phyloP scores from a whole-genome alignment of 2,797 vertebrate genomes.

The Halcyon smyrnensis region DNA sequence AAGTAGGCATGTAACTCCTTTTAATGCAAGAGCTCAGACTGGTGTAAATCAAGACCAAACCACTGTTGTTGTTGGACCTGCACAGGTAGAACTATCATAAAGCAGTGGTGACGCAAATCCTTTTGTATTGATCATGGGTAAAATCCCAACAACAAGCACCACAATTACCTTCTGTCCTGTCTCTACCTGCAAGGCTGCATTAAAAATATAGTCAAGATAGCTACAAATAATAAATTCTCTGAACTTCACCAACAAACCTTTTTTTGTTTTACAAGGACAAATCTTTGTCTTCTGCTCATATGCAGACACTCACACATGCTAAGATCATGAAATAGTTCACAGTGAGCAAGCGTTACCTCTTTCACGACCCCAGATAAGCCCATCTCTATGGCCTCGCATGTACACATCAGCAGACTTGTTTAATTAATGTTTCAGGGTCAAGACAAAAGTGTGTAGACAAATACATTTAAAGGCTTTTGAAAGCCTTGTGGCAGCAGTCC shows the following conservation, averaged over 20 bases:
- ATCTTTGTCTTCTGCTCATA: neutral
- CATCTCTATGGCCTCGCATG: neutral
- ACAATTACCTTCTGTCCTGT: neutral
- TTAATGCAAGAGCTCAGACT: neutral
- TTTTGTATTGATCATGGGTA: neutral
- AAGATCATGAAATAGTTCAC: neutral
- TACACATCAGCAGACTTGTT: conserved; percentile 14
- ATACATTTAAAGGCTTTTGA: conserved; percentile 16
- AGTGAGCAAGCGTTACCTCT: neutral
- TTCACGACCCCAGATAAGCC: neutral
- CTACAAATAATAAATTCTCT: neutral
- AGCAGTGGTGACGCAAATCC: neutral
- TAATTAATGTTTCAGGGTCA: conserved; percentile 32
- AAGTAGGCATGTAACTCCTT: neutral
- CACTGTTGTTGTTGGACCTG: neutral
- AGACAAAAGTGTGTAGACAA: conserved; percentile 5
- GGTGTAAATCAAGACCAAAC: conserved; percentile 33
- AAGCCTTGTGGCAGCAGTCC: neutral
- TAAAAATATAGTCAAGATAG: neutral
- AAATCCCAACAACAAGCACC: neutral
- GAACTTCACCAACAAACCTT: neutral
- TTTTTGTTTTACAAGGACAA: neutral
- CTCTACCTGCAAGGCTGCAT: neutral
- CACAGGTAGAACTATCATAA: neutral
- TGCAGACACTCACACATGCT: neutral